Base-by-base conservation (phyloP, 2,113 vertebrate genomes). In the Stictonetta naevosa region DNA sequence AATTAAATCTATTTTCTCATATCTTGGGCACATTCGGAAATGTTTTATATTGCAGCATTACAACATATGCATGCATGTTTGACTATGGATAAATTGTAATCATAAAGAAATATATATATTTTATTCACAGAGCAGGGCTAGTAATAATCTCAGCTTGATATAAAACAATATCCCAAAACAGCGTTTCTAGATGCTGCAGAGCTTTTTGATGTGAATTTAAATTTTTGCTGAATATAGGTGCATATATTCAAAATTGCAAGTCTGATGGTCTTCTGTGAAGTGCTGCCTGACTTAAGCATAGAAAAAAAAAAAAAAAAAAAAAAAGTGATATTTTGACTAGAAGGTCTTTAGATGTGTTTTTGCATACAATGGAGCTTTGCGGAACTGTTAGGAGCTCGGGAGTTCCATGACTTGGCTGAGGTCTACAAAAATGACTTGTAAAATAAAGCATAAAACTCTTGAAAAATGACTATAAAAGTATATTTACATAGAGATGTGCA, bases 151-250 rank as follows among this genome's bases (percentile, higher is more conserved):
- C 3, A 1, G 19, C 58, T 21, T 55, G 15, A 71, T 59, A 34
- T 6, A 52, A 59, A 92, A 23, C 4, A 52, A 20, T 12, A 4
- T 55, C 62, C 81, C 84, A 81, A 67, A 33, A 5, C 3, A 80
- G 2, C 2, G 3, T 4, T n/a, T 76, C 67, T 2, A 1, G 10
- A 55, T 33, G 7, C 2, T 81, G 6, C 8, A 22, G 11, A 50
- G 3, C 8, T 86, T 86, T 86, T 34, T 77, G 12, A 42, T 3
- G 0, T 23, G 4, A 89, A 75, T 58, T 68, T 56, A 82, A 8
- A 29, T 64, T 52, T 84, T 26, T 84, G 8, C 5, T 40, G 10
- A 91, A 36, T 4, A 23, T 11, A 48, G 8, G 2, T 40, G 3
- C 25, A 26, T 33, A 17, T 50, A 71, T 53, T 63, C 21, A 81